Conservation (phyloP, 2,797 vertebrate species). For the Hapalemur alaotrensis region DNA sequence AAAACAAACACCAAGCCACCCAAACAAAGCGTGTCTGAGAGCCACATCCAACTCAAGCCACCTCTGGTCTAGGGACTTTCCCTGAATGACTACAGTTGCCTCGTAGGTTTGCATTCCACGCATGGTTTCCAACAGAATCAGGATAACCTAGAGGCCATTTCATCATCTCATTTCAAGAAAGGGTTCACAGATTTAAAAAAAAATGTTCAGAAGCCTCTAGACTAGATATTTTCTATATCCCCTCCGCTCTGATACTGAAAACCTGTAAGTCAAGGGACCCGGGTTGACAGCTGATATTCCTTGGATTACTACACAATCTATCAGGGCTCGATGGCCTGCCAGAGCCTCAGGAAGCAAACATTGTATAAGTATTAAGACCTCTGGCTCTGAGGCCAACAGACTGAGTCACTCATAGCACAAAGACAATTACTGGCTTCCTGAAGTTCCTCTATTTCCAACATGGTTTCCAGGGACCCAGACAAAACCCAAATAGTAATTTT, state of each 20-base stretch:
- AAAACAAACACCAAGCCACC: conserved; percentile 15
- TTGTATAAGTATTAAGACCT: conserved; percentile 71
- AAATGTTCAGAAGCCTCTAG: background rate
- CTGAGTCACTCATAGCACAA: conserved; percentile 64
- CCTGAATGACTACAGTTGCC: background rate
- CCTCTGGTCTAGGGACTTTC: background rate
- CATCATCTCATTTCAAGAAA: conserved; percentile 19
- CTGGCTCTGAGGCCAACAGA: conserved; percentile 63
- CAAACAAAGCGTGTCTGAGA: conserved; percentile 31
- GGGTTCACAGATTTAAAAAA: background rate
- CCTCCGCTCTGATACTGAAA: background rate
- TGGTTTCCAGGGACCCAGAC: conserved; percentile 79
- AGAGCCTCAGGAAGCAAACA: conserved; percentile 77
- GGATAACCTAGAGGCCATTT: background rate
- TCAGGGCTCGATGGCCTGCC: conserved; percentile 55
- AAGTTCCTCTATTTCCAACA: conserved; percentile 57
- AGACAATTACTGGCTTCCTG: conserved; percentile 82
- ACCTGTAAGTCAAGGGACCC: background rate
- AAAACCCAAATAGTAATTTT: conserved; percentile 51
- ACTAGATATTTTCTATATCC: background rate
- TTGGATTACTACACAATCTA: conserved; percentile 35
- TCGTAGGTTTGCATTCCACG: background rate
- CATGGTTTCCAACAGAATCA: background rate
- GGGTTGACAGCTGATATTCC: background rate
- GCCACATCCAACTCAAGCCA: background rate